Evolutionary conservation across 2,797 vertebrate genomes (phyloP).

Genomic region (Anolis apletophallus): DNA sequence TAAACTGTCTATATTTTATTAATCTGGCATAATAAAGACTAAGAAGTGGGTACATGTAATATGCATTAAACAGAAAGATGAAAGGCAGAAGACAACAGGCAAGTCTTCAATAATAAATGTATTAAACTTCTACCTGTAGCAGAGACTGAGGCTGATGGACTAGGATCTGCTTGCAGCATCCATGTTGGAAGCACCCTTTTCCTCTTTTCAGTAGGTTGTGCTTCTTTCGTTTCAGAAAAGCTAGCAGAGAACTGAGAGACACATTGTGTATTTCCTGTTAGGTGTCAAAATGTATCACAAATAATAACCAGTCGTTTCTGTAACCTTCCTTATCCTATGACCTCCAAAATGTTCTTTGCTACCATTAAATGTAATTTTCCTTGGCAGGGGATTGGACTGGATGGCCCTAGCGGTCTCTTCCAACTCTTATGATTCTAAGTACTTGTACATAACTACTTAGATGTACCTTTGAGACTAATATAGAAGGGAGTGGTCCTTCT

Average conservation of each 20-base stretch:
- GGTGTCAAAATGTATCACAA: background rate
- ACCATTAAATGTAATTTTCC: too few species aligned
- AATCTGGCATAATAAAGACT: background rate
- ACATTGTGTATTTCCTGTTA: background rate
- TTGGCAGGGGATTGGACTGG: too few species aligned
- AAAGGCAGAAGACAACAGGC: background rate
- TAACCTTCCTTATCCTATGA: too few species aligned
- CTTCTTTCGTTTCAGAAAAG: constrained; percentile 40
- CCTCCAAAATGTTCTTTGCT: background rate
- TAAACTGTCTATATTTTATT: background rate
- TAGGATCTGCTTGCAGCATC: constrained; percentile 75
- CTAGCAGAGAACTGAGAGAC: constrained; percentile 64
- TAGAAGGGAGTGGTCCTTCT: background rate
- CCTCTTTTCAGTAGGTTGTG: constrained; percentile 65
- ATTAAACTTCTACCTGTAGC: constrained; percentile 67
- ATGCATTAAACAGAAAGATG: background rate
- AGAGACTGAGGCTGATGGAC: constrained; percentile 51
- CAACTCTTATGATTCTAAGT: too few species aligned
- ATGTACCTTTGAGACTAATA: too few species aligned
- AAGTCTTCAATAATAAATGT: accelerated
- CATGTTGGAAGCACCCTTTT: constrained; percentile 80
- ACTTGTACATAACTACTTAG: background rate
- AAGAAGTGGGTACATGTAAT: background rate
- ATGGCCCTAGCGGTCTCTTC: too few species aligned
- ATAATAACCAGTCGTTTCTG: background rate